Percentiles rank a stretch among this genome's conserved stretches.
Evolutionary conservation across 2,113 vertebrate genomes (phyloP).

Genomic region (Dryoscopus gambensis): DNA sequence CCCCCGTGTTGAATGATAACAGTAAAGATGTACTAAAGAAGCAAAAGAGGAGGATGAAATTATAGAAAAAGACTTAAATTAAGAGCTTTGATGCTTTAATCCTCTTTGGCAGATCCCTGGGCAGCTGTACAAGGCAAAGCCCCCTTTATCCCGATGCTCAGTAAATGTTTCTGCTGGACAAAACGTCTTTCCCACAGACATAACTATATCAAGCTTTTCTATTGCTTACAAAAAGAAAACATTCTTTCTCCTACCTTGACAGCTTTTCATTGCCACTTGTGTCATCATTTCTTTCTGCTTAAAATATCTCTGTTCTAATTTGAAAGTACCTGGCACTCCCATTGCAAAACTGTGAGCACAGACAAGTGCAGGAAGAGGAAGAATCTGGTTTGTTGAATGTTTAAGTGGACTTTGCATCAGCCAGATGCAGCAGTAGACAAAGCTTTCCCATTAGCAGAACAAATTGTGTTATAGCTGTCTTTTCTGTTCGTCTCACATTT

Average conservation of each 20-base stretch:
- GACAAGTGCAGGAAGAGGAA: background rate
- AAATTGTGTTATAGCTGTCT: background rate
- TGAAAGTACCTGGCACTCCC: background rate
- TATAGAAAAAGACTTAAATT: background rate
- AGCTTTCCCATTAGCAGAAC: background rate
- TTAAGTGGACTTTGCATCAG: background rate
- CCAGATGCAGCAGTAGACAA: background rate
- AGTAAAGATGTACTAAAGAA: background rate
- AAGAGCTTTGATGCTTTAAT: background rate
- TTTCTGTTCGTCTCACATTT: background rate
- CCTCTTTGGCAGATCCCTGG: background rate
- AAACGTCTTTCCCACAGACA: background rate
- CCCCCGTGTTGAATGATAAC: background rate
- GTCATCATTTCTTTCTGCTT: background rate
- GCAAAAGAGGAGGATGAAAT: background rate
- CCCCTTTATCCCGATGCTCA: background rate
- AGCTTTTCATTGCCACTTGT: background rate
- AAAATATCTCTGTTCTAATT: background rate
- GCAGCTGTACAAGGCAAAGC: background rate
- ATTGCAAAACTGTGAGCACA: background rate
- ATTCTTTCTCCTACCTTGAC: background rate
- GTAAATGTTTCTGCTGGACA: background rate
- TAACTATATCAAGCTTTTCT: background rate
- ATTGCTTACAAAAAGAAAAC: background rate
- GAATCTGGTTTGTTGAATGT: background rate